Evolutionary conservation across 2,888 invertebrate species (phyloP).

Genomic region (Andrena trimmerana): DNA sequence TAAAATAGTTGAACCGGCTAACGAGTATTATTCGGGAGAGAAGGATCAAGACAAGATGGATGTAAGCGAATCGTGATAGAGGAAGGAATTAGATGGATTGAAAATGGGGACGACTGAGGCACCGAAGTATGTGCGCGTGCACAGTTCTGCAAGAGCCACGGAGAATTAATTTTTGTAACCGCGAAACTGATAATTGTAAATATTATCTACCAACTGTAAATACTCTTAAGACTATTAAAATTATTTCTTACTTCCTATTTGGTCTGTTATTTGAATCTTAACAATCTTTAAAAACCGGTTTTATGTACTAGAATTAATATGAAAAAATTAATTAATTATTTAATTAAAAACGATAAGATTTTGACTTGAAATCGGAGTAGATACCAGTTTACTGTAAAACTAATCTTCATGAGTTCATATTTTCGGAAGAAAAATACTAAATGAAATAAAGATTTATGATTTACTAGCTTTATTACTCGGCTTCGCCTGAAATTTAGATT

Average conservation of each 20-base stretch:
- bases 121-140: background rate
- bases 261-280: no score
- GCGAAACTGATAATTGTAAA: slow-evolving; percentile 39
- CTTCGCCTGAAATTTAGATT: no score
- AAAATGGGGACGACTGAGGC: background rate
- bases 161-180: slow-evolving; percentile 2
- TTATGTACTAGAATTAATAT: no score
- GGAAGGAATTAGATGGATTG: background rate
- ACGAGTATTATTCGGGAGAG: slow-evolving; percentile 96
- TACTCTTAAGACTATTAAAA: slow-evolving; percentile 41
- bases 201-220: slow-evolving; percentile 45
- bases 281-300: no score
- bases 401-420: no score
- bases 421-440: no score
- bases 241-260: slow-evolving; percentile 28
- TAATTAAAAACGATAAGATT: no score
- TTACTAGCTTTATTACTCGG: no score
- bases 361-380: no score
- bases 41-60: slow-evolving; percentile 94
- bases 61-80: slow-evolving; percentile 77
- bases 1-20: slow-evolving; percentile 92
- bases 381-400: no score
- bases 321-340: no score
- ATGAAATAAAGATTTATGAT: no score
- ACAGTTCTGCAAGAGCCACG: background rate